These are phyloP conservation scores for Sebastes jordani DNA, from an alignment of 2,797 vertebrate species.

Conservation along the genomic window DNA sequence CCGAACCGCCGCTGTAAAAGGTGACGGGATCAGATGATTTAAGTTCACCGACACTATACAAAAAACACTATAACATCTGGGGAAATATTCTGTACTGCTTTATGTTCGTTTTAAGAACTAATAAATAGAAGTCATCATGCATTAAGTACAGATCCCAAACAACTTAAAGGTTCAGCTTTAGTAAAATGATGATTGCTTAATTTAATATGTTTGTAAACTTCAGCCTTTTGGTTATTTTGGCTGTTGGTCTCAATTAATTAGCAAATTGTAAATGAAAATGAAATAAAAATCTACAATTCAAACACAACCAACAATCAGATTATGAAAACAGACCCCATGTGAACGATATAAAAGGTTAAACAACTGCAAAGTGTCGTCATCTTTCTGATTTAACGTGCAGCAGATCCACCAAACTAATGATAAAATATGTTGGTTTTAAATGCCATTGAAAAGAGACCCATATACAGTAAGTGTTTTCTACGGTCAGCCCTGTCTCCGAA, in stretches of 20 bases:
- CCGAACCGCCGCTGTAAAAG: conserved; percentile 17
- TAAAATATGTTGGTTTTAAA: no score
- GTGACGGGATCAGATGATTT: background rate
- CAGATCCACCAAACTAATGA: no score
- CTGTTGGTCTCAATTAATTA: background rate
- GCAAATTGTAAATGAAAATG: background rate
- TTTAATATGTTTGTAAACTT: background rate
- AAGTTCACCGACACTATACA: no score
- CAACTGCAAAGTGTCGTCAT: no score
- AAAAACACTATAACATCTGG: background rate
- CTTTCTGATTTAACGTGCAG: no score
- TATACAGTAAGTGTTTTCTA: no score
- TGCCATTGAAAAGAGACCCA: no score
- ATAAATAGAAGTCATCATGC: background rate
- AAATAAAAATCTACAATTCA: background rate
- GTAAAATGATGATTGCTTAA: background rate
- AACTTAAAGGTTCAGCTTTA: background rate
- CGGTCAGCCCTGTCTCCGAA: no score
- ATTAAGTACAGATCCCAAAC: background rate
- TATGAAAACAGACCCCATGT: no score
- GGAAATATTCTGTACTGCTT: background rate
- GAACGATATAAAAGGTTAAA: no score
- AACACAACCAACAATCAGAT: background rate
- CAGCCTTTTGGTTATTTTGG: background rate
- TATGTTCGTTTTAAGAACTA: no score